Base-by-base conservation (phyloP, 2,113 vertebrate genomes). In the Carassius auratus region DNA sequence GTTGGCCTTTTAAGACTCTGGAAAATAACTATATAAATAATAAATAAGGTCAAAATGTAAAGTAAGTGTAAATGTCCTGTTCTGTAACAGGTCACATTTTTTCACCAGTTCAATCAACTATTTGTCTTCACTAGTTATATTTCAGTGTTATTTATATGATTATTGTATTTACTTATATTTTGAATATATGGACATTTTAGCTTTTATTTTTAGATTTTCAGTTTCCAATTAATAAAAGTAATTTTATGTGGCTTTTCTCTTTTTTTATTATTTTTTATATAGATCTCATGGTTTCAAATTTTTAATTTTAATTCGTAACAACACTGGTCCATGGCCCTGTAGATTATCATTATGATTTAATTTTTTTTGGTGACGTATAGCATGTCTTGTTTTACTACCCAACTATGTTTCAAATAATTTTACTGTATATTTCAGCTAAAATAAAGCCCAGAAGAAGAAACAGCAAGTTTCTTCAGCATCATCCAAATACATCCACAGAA, bases 361-460 rank as follows among this genome's bases (percentile, higher is more conserved):
- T 45, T 45, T 48, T 48, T 48, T 48, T 48, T 12, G 48, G 48
- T 50, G 48, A 50, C 13, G 13, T 64, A 30, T 30, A 64, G 23
- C 61, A 64, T 13, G 10, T 62, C n/a, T 14, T 26, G 30, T 66
- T 15, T 33, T 7, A 68, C 50, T 36, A 36, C 3, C 30, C 30
- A 77, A 59, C 55, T 69, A 69, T 38, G 55, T 14, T 62, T 52
- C 21, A 64, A 15, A 42, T 26, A 30, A n/a, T 59, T 38, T 26
- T 42, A 71, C 33, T 33, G 36, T 74, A 61, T 33, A 19, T 66
- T 77, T 61, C 19, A 71, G 30, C 36, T 8, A 13, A 76, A 77
- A 64, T 68, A 59, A 83, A 83, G 62, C 8, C 75, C n/a, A 66
- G 64, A 75, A 83, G 15, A 36, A 48, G 23, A 61, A 74, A 61